These are phyloP conservation scores for Pachyuromys duprasi DNA, from an alignment of 2,797 vertebrate genomes.

Conservation along the genomic window DNA sequence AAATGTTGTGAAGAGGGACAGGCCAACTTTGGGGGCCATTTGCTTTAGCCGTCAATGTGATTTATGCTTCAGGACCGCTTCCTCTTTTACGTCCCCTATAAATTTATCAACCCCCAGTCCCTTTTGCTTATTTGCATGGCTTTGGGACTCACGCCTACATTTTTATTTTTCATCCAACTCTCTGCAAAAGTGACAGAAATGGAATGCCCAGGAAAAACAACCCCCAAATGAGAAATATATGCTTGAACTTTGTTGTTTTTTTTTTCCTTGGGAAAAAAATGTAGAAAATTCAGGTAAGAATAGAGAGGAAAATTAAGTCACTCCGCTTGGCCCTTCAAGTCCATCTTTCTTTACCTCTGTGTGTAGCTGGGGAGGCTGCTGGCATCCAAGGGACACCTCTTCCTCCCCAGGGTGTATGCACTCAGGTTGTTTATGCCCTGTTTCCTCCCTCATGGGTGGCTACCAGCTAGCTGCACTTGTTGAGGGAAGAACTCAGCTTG, in stretches of 20 bases:
- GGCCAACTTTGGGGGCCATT: background rate
- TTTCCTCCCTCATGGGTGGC: background rate
- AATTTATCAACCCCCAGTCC: background rate
- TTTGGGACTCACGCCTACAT: background rate
- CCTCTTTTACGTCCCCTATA: background rate
- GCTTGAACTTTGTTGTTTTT: background rate
- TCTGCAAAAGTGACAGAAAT: background rate
- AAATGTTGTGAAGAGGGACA: background rate
- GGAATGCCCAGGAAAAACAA: background rate
- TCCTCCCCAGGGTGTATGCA: background rate
- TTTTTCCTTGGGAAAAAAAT: background rate
- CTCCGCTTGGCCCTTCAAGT: background rate
- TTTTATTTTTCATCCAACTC: slow-evolving; percentile 22
- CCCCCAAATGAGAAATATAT: background rate
- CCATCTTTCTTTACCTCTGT: background rate
- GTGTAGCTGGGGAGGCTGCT: background rate
- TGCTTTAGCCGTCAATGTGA: background rate
- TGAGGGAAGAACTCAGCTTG: background rate
- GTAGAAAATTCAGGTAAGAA: background rate
- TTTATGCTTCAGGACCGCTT: background rate
- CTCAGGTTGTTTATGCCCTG: background rate
- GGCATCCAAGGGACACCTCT: background rate
- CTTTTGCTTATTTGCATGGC: background rate
- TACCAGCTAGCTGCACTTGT: background rate
- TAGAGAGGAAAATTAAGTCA: background rate